phyloP scores from a whole-genome alignment of 2,113 vertebrate species.

The Datnioides undecimradiatus region DNA sequence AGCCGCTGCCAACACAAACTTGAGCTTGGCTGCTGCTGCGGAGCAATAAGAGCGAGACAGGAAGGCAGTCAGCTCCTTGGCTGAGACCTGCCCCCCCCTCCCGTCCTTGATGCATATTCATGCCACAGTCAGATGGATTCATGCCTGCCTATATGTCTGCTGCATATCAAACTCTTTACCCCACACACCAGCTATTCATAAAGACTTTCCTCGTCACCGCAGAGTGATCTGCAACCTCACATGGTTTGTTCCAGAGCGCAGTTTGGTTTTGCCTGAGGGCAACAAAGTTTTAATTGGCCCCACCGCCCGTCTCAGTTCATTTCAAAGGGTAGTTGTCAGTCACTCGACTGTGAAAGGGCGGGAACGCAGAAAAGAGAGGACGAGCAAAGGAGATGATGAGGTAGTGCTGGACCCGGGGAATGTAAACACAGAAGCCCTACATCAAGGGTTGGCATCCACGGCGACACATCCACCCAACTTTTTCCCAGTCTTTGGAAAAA shows the following conservation, averaged over 20 bases:
- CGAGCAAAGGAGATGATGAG: conserved; percentile 38
- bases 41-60: conserved; percentile 64
- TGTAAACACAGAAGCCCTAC: conserved; percentile 63
- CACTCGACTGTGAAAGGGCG: conserved; percentile 36
- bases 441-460: conserved; percentile 39
- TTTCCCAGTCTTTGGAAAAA: conserved; percentile 12
- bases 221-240: conserved; percentile 6
- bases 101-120: conserved; percentile 32
- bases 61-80: conserved; percentile 61
- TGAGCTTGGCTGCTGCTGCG: conserved; percentile 73
- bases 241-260: not conserved
- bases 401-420: conserved; percentile 53
- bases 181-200: not conserved
- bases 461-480: not conserved
- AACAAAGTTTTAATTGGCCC: conserved; percentile 55
- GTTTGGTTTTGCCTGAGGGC: conserved; percentile 20
- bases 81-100: conserved; percentile 23
- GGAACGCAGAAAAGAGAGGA: conserved; percentile 18
- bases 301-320: conserved; percentile 26
- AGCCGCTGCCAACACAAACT: conserved; percentile 79
- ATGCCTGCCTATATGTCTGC: conserved; percentile 22
- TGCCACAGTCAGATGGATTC: conserved; percentile 29
- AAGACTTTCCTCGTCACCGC: not conserved
- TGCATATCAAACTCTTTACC: conserved; percentile 21
- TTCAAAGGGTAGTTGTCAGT: conserved; percentile 52